A percentile compares a stretch with the other conserved stretches of the same genome.
These are phyloP conservation scores for Spisula subtruncata DNA, from an alignment of 2,888 invertebrate genomes.

Conservation along the genomic window DNA sequence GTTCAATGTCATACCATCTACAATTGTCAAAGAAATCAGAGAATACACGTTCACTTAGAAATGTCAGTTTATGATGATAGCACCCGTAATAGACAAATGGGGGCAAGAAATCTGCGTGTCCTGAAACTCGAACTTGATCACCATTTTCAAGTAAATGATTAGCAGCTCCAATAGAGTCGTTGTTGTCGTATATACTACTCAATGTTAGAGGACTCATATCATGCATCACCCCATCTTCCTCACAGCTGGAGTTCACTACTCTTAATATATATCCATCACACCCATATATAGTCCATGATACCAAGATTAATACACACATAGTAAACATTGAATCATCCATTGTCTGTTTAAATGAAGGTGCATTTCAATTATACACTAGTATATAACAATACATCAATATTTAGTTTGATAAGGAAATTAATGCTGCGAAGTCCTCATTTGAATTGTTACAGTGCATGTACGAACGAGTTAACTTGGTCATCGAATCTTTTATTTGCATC, in stretches of 20 bases:
- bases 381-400: too few species aligned
- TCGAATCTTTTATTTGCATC: too few species aligned
- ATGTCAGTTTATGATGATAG: not conserved
- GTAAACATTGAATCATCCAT: not conserved
- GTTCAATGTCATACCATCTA: not conserved
- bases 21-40: not conserved
- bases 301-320: not conserved
- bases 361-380: too few species aligned
- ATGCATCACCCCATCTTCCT: not conserved
- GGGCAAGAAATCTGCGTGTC: not conserved
- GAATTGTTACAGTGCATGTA: too few species aligned
- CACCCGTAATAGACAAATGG: not conserved
- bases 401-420: too few species aligned
- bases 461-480: too few species aligned
- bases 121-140: not conserved
- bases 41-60: not conserved
- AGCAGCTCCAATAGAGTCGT: not conserved
- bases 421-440: too few species aligned
- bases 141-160: not conserved
- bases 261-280: not conserved
- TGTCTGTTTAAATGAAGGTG: too few species aligned
- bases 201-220: not conserved
- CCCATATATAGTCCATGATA: not conserved
- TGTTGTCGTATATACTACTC: not conserved
- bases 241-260: not conserved